Evolutionary conservation across 2,888 invertebrate species (phyloP), one percentile per base, ranked within the genome.

Genomic region (Andrena camellia): DNA sequence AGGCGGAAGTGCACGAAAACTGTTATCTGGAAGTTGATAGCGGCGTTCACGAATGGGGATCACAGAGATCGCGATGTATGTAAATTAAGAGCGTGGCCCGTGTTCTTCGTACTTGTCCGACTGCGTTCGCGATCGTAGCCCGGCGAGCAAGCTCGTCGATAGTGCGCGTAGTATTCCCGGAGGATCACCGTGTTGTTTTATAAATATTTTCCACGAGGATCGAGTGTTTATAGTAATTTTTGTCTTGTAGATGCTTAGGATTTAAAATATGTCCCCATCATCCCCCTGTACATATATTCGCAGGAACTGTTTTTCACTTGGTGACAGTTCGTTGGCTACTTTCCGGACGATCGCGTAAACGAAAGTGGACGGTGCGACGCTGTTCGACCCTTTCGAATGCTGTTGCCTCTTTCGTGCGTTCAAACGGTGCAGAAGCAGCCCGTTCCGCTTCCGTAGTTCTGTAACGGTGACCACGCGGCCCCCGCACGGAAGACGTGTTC

Each of bases 251-350:
- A 77, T 57, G 76, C 79, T 81, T 77, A 72, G 54, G 23, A 67
- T 69, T 75, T 50, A 54, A 68, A 66, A 67, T 26, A 71, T 26
- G 63, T 71, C 67, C 74, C 71, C 67, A 42, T 42, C 67, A 42
- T 42, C 60, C 70, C 48, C 50, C 57, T 86, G 83, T 83, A 86
- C 35, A 85, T 86, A 86, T 26, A 70, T 78, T 75, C n/a, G 64
- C 63, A 50, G 52, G 33, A 75, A 76, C 78, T 66, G 64, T 64
- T 70, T 70, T 74, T 63, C 68, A 64, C 13, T 64, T 59, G 68
- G 50, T 72, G 54, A 69, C 62, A 52, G 67, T 52, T 72, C 72
- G 72, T 80, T 72, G 59, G 66, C 69, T 70, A 57, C 10, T 66
- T 57, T 71, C 57, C 48, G 6, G 57, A 59, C 54, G 62, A 63